Percentiles rank a stretch among this genome's conserved stretches.
These are phyloP conservation scores for Jaculus jaculus DNA, from an alignment of 2,113 vertebrate species.

Conservation along the genomic window DNA sequence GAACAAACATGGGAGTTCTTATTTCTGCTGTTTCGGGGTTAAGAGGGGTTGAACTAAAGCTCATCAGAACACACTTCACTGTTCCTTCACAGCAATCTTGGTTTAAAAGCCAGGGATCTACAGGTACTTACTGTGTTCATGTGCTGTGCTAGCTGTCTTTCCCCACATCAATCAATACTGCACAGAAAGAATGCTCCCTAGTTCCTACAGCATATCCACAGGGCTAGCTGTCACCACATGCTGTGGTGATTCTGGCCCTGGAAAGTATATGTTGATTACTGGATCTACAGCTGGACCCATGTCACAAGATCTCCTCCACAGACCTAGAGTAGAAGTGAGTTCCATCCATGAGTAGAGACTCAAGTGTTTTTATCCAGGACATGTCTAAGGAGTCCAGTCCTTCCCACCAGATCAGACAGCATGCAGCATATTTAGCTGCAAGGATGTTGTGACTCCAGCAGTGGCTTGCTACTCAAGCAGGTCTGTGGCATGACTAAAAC, in stretches of 20 bases:
- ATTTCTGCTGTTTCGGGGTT: slow-evolving; percentile 18
- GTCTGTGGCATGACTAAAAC: accelerated
- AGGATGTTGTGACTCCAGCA: background rate
- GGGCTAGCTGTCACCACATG: slow-evolving; percentile 1
- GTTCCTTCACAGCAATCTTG: slow-evolving; percentile 49
- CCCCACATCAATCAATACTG: slow-evolving; percentile 64
- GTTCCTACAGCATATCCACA: background rate
- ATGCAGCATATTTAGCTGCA: no score
- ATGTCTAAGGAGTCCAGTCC: background rate
- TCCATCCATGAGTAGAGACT: background rate
- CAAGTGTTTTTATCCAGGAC: background rate
- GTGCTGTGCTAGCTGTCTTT: background rate
- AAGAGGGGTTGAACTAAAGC: slow-evolving; percentile 46
- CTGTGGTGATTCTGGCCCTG: slow-evolving; percentile 46
- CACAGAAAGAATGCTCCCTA: slow-evolving; percentile 46
- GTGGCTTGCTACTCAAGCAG: accelerated
- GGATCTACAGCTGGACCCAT: slow-evolving; percentile 61
- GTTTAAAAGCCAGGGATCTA: slow-evolving; percentile 62
- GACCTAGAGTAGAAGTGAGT: background rate
- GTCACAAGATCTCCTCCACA: slow-evolving; percentile 49
- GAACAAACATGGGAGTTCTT: slow-evolving; percentile 24
- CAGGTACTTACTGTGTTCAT: slow-evolving; percentile 48
- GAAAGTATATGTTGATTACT: slow-evolving; percentile 37
- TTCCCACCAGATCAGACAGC: no score
- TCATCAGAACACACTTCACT: background rate